phyloP scores from a whole-genome alignment of 1,140 invertebrate species.

The Lutraria rhynchaena region DNA sequence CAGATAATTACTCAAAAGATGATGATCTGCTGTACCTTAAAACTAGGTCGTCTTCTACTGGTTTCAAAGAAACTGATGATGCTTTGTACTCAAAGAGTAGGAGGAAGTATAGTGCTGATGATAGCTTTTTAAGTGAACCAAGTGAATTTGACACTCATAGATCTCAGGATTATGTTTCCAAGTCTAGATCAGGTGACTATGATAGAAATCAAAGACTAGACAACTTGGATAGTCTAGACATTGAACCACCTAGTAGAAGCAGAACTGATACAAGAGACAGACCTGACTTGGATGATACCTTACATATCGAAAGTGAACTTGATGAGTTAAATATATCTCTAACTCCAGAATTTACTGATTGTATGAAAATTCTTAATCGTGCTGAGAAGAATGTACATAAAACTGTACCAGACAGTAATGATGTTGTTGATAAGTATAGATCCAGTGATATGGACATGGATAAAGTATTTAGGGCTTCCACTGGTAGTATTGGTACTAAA shows the following conservation, averaged over 20 bases:
- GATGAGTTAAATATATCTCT: constrained; percentile 76
- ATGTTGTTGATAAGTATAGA: constrained; percentile 16
- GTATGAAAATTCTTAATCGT: constrained; percentile 78
- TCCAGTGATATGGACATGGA: constrained; percentile 37
- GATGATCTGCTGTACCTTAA: constrained; percentile 60
- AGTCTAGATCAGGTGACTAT: constrained; percentile 14
- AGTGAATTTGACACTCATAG: constrained; percentile 53
- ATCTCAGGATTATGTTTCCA: constrained; percentile 24
- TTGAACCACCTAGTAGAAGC: background rate
- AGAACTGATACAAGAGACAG: background rate
- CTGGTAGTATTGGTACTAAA: constrained; percentile 50
- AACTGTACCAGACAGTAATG: constrained; percentile 19
- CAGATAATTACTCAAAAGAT: constrained; percentile 52
- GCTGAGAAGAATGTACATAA: constrained; percentile 79
- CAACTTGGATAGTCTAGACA: constrained; percentile 4
- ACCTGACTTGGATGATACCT: constrained; percentile 71
- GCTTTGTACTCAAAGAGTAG: constrained; percentile 30
- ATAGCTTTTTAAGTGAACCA: constrained; percentile 58
- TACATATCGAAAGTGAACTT: constrained; percentile 71
- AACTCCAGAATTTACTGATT: constrained; percentile 80
- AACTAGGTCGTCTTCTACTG: constrained; percentile 37
- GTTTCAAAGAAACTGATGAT: constrained; percentile 2
- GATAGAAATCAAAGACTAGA: constrained; percentile 30
- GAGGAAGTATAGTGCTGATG: constrained; percentile 58
- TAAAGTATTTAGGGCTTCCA: constrained; percentile 48